Base-by-base conservation (phyloP, 1,140 invertebrate species). In the Bombus difficillimus region DNA sequence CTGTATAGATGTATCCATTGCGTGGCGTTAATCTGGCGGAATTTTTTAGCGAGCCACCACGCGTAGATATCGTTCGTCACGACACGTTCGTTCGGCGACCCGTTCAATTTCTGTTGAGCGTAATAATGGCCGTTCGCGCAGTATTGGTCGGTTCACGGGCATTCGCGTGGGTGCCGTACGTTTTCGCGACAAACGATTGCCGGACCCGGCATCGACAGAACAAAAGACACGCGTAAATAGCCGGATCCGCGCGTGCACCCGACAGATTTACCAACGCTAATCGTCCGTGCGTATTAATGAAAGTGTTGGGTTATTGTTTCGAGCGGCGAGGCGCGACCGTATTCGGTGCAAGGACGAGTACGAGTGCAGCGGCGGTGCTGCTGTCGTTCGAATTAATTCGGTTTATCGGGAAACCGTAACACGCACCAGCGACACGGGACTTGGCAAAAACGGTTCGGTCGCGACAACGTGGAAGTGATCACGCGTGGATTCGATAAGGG, bases 161-260 rank as follows among this genome's bases (percentile, higher is more conserved):
- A 25, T 47, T 47, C n/a, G n/a, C 34, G 41, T 32, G 25, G 25
- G 28, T 28, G 13, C n/a, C 39, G 32, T 41, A 43, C 77, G 57
- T 79, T 81, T 34, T 34, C 15, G 25, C 77, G 83, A 53, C 66
- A 57, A 74, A 78, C 81, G 74, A 78, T 68, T 72, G 41, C 28
- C 41, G 41, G 41, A 15, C 8, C 13, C 74, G 32, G n/a, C 22
- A 78, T 57, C 41, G 47, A 64, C 47, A 5, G 41, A 34, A 85
- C 78, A 85, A 85, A 81, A 85, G 83, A 81, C 83, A 81, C 57
- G 77, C 39, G 69, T 85, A 85, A 85, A 85, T 85, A 85, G 68
- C 57, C 15, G 32, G 69, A 64, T 81, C 22, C 13, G 57, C 13
- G 41, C 22, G 25, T 78, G 72, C 57, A 39, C 28, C 12, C 32